Conservation (phyloP, 2,113 vertebrate species). For the Prolemur simus region DNA sequence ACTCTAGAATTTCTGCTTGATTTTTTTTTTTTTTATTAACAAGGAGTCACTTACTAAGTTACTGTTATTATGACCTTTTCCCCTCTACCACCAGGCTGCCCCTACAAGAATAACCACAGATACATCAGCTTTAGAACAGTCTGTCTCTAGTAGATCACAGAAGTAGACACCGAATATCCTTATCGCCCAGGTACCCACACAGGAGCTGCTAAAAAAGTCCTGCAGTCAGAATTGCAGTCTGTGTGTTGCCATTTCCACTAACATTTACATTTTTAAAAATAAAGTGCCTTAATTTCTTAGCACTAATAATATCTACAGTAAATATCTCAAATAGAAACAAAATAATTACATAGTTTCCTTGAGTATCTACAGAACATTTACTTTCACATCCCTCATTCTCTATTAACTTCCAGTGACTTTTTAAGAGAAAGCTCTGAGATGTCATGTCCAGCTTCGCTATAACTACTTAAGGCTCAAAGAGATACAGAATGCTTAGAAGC, state of each 20-base stretch:
- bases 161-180: neutral
- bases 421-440: neutral
- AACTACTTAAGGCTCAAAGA: neutral
- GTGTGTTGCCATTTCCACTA: neutral
- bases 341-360: constrained; percentile 2
- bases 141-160: neutral
- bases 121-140: neutral
- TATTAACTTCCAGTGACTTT: neutral
- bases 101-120: neutral
- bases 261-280: neutral
- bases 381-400: neutral
- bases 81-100: neutral
- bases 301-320: constrained; percentile 8
- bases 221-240: neutral
- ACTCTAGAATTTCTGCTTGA: no score
- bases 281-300: constrained; percentile 11
- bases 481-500: neutral
- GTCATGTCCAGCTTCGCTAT: neutral
- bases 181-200: neutral
- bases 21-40: neutral
- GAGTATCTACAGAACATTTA: neutral
- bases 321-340: neutral
- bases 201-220: neutral
- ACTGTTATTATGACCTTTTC: neutral
- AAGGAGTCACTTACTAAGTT: neutral